Conservation (phyloP, 2,113 vertebrate species). For the Elephantulus edwardii region DNA sequence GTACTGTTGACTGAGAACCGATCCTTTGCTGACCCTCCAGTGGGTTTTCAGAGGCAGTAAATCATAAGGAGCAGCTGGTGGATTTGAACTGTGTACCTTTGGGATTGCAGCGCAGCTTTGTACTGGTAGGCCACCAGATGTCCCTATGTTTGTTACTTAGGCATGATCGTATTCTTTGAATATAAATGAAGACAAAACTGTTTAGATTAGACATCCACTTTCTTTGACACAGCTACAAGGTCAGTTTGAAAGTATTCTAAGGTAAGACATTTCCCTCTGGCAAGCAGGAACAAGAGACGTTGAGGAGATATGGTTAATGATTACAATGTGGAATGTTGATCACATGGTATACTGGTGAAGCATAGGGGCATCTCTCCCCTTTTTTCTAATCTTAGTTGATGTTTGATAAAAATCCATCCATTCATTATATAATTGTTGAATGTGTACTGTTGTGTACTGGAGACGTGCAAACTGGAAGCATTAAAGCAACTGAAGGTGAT, state of each 20-base stretch:
- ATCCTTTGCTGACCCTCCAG: no score
- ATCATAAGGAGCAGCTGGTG: no score
- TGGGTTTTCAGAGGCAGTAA: no score
- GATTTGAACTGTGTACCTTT: no score
- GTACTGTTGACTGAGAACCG: no score
- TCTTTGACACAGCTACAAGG: neutral
- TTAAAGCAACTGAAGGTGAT: neutral
- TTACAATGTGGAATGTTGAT: constrained; percentile 4
- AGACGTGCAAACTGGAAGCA: neutral
- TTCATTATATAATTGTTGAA: neutral
- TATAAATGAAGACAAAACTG: neutral
- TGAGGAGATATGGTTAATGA: neutral
- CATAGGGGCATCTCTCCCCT: neutral
- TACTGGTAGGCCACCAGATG: no score
- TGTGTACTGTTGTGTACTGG: neutral
- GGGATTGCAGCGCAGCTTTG: no score
- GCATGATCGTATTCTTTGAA: neutral
- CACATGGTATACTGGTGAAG: neutral
- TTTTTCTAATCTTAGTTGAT: constrained; percentile 16
- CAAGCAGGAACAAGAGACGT: neutral
- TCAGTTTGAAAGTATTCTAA: constrained; percentile 4
- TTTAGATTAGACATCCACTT: neutral
- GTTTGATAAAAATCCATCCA: neutral
- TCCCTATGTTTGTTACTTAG: neutral
- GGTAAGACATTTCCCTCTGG: neutral